Evolutionary conservation across 1,140 invertebrate genomes (phyloP).

Genomic region (Cydia strobilella): DNA sequence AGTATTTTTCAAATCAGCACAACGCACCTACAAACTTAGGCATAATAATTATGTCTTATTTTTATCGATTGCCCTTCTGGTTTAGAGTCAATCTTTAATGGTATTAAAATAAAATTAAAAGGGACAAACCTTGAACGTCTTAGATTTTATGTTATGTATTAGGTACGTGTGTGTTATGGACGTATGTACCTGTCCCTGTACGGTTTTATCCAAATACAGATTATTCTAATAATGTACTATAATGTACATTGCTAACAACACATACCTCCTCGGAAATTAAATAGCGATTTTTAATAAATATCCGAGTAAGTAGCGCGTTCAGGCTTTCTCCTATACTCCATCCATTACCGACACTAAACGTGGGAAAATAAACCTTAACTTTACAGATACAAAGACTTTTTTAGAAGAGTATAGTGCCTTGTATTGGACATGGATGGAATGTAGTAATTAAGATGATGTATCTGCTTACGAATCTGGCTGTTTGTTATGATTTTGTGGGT

Average conservation of each 20-base stretch:
- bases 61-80: too few species aligned
- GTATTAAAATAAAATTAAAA: too few species aligned
- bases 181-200: too few species aligned
- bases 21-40: too few species aligned
- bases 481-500: slow-evolving; percentile 8
- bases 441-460: slow-evolving; percentile 19
- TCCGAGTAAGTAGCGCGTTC: slow-evolving; percentile 20
- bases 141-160: too few species aligned
- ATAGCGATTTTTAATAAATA: slow-evolving; percentile 30
- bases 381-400: not conserved
- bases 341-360: not conserved
- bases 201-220: not conserved
- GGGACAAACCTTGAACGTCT: too few species aligned
- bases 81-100: too few species aligned
- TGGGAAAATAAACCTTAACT: not conserved
- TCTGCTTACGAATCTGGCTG: not conserved
- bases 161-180: too few species aligned
- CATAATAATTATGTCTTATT: too few species aligned
- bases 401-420: not conserved
- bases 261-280: not conserved
- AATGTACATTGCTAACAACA: not conserved
- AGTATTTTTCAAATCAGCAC: too few species aligned
- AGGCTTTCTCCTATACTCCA: slow-evolving; percentile 17
- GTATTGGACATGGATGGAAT: slow-evolving; percentile 9
- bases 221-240: not conserved